These are phyloP conservation scores for Muscidifurax raptorellus DNA, from an alignment of 1,140 invertebrate species.

Conservation along the genomic window DNA sequence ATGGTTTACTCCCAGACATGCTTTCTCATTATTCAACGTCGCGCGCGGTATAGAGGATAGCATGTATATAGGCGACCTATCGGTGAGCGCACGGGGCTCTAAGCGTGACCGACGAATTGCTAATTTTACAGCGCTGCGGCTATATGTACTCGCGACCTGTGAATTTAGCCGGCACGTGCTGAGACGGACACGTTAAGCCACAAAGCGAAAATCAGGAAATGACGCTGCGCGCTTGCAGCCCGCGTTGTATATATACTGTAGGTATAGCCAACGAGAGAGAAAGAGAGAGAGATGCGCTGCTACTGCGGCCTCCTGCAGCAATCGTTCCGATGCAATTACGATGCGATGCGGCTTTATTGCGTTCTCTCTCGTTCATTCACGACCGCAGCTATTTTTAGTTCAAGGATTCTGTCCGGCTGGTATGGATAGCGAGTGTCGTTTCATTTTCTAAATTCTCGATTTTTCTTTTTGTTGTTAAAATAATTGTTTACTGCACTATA, in stretches of 20 bases:
- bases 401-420: no score
- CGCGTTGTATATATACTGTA: no score
- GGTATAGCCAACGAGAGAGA: neutral
- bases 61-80: neutral
- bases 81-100: neutral
- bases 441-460: no score
- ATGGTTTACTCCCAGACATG: neutral
- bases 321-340: no score
- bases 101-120: neutral
- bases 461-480: no score
- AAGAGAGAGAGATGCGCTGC: neutral
- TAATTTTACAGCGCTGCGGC: neutral
- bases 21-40: conserved; percentile 26
- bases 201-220: conserved; percentile 18
- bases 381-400: no score
- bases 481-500: no score
- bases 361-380: no score
- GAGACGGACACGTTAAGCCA: neutral
- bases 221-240: neutral
- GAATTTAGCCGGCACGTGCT: neutral
- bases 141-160: neutral
- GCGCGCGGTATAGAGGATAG: neutral
- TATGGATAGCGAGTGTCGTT: no score
- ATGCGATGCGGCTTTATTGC: no score
- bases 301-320: no score